Base-by-base conservation (phyloP, 2,113 vertebrate genomes). In the Anolis sagrei region DNA sequence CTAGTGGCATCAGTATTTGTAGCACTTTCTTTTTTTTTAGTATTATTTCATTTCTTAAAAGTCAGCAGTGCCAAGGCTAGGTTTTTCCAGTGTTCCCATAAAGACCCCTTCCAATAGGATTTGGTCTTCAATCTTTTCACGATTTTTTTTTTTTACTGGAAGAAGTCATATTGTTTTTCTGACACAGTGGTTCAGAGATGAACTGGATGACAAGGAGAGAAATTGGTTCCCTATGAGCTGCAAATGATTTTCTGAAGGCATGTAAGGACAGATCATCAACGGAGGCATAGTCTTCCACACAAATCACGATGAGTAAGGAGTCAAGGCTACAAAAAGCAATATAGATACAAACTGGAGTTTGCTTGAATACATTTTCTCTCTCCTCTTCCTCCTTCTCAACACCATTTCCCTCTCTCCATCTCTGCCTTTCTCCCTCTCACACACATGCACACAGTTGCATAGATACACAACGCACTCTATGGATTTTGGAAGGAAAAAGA, bases 321-420 rank as follows among this genome's bases (percentile, higher is more conserved):
- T 83, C 88, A 92, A 89, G 90, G 76, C 87, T 93, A 89, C 92
- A 92, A 92, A 93, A 92, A 93, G 90, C 89, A 92, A 86, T 92
- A 89, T 92, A 81, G 85, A 90, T 89, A 93, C 76, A 88, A 89
- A 92, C 27, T 16, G 27, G n/a, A 66, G 58, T 39, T 74, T 21
- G 32, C 48, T 54, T 79, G 21, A 25, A 25, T 23, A 66, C 5
- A 66, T 27, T 66, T 19, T 23, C 62, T 66, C 25, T 27, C 64
- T 86, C 49, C 85, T 86, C 85, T 72, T 73, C 72, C 90, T 90
- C 90, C 76, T 84, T 89, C 90, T 11, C 49, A 29, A 11, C 14
- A 88, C 74, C 84, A 86, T 85, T 86, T 87, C 79, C 72, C 90
- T 90, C 90, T 70, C 86, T 89, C 90, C 13, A 32, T 32, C 14